Conservation (phyloP, 2,797 vertebrate species). For the Anolis apletophallus region DNA sequence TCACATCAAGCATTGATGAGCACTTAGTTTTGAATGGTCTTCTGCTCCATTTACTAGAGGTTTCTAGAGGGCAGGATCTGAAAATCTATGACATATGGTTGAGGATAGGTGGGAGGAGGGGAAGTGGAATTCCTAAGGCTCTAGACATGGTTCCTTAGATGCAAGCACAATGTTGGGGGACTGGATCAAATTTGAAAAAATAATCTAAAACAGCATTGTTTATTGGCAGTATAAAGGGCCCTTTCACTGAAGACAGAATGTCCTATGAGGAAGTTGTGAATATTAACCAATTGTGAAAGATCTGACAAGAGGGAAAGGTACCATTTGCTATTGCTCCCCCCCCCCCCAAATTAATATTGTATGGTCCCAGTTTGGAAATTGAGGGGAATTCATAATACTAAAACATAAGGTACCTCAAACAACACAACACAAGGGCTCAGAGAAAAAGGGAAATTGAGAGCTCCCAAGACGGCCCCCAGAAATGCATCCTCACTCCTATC, state of each 20-base stretch:
- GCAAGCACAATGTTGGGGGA: not conserved
- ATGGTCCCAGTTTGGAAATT: not conserved
- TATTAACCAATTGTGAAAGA: not conserved
- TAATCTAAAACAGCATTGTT: not conserved
- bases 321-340: not conserved
- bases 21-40: conserved; percentile 32
- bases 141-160: not conserved
- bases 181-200: not conserved
- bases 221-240: not conserved
- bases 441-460: not conserved
- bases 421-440: not conserved
- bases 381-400: not conserved
- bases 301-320: not conserved
- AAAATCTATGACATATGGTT: conserved; percentile 7
- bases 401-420: not conserved
- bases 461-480: not conserved
- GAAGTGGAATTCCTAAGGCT: conserved; percentile 5
- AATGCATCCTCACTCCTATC: not conserved
- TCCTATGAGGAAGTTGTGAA: not conserved
- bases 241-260: not conserved
- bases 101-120: not conserved
- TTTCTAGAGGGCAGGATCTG: conserved; percentile 31
- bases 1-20: conserved; percentile 52
- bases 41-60: conserved; percentile 24
- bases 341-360: not conserved